Percentiles rank a stretch among this genome's conserved stretches.
Conservation (phyloP, 53 echinoderm and acorn worm species). For the Holothuria leucospilota region DNA sequence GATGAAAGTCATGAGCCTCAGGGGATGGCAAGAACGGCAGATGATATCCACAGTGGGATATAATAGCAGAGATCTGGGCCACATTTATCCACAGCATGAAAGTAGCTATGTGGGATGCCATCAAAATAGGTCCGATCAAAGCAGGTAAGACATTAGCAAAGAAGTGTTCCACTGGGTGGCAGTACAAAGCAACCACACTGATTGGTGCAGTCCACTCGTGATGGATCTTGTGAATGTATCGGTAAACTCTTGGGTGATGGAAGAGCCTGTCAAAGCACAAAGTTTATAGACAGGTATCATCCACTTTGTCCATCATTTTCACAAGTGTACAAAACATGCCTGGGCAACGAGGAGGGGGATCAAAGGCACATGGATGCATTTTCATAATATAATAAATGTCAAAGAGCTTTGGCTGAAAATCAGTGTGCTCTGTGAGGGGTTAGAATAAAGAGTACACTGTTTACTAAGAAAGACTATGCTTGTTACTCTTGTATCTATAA, state of each 20-base stretch:
- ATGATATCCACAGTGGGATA: slow-evolving; percentile 96
- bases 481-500: too few relatives aligned
- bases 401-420: too few relatives aligned
- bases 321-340: too few relatives aligned
- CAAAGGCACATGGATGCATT: too few relatives aligned
- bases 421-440: too few relatives aligned
- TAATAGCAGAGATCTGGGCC: slow-evolving; percentile 82
- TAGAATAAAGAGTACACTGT: too few relatives aligned
- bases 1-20: slow-evolving; percentile 99
- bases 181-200: slow-evolving; percentile 90
- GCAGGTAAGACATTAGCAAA: slow-evolving; percentile 86
- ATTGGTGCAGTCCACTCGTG: slow-evolving; percentile 97
- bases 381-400: too few relatives aligned
- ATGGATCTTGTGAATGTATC: slow-evolving; percentile 94
- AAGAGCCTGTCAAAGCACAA: slow-evolving; percentile 61
- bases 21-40: slow-evolving; percentile 91
- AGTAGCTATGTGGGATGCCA: slow-evolving; percentile 92
- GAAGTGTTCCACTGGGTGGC: slow-evolving; percentile 93
- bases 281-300: too few relatives aligned
- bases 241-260: slow-evolving; percentile 90
- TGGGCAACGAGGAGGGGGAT: too few relatives aligned
- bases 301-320: too few relatives aligned
- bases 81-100: slow-evolving; percentile 84
- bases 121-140: slow-evolving; percentile 81
- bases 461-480: too few relatives aligned